Evolutionary conservation across 2,113 vertebrate genomes (phyloP).

Genomic region (Chaetodon auriga): DNA sequence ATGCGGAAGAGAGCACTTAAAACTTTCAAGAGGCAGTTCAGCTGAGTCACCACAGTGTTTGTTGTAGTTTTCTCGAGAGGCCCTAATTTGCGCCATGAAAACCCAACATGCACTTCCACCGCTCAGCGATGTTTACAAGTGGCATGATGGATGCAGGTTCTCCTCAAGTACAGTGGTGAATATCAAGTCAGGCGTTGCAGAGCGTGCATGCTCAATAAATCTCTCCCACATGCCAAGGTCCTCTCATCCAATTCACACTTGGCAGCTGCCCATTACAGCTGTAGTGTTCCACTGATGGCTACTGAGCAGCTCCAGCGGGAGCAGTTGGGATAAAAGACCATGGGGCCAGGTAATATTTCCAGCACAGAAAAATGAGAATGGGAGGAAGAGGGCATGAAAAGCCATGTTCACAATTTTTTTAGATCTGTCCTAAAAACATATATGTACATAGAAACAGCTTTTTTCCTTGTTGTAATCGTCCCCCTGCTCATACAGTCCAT

Average conservation of each 20-base stretch:
- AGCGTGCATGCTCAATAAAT: slow-evolving; percentile 15
- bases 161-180: slow-evolving; percentile 5
- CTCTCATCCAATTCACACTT: slow-evolving; percentile 18
- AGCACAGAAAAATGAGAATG: background rate
- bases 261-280: slow-evolving; percentile 16
- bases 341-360: background rate
- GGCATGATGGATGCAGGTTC: slow-evolving; percentile 29
- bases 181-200: slow-evolving; percentile 17
- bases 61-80: slow-evolving; percentile 20
- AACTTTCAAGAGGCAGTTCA: slow-evolving; percentile 19
- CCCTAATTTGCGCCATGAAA: slow-evolving; percentile 16
- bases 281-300: background rate
- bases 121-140: slow-evolving; percentile 27
- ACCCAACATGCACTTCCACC: slow-evolving; percentile 2
- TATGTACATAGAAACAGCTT: background rate
- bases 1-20: slow-evolving; percentile 12
- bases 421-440: background rate
- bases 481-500: background rate
- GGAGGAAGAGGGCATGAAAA: background rate
- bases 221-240: background rate
- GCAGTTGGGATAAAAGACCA: slow-evolving; percentile 6
- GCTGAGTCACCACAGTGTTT: slow-evolving; percentile 8
- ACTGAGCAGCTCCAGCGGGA: slow-evolving; percentile 6
- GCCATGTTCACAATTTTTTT: background rate
- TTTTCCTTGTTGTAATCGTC: background rate